A percentile compares a stretch with the other conserved stretches of the same genome.
phyloP scores from a whole-genome alignment of 2,888 invertebrate genomes.

The Bombylius discolor region DNA sequence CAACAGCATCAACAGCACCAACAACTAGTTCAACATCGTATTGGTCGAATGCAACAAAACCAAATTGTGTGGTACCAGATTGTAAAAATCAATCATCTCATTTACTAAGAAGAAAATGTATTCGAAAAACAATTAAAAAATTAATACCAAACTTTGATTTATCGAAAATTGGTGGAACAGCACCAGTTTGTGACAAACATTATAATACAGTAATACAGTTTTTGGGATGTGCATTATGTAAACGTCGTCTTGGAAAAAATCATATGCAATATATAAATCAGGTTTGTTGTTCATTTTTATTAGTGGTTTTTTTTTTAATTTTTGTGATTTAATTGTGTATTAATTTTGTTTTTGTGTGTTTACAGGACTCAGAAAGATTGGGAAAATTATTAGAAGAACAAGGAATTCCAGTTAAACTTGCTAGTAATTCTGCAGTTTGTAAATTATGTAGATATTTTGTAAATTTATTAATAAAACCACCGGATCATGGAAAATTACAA shows the following conservation, averaged over 20 bases:
- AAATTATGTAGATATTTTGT: conserved; percentile 71
- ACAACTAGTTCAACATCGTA: not conserved
- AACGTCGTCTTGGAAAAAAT: conserved; percentile 59
- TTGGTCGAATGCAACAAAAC: conserved; percentile 18
- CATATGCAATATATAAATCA: conserved; percentile 60
- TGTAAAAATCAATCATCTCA: conserved; percentile 48
- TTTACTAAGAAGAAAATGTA: conserved; percentile 58
- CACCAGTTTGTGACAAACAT: conserved; percentile 58
- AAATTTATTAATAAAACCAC: conserved; percentile 53
- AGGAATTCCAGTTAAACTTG: conserved; percentile 54
- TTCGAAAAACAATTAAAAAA: conserved; percentile 54
- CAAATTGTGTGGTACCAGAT: conserved; percentile 49
- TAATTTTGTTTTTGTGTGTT: not conserved
- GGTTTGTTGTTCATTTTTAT: conserved; percentile 20
- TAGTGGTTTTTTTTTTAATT: not conserved
- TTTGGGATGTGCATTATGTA: conserved; percentile 64
- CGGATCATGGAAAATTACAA: conserved; percentile 38
- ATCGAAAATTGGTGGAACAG: conserved; percentile 39
- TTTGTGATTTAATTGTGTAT: not conserved
- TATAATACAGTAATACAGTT: conserved; percentile 57
- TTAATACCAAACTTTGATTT: conserved; percentile 52
- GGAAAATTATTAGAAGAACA: conserved; percentile 46
- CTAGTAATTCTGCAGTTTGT: conserved; percentile 60
- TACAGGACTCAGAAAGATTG: conserved; percentile 42
- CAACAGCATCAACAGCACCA: conserved; percentile 2